phyloP scores from a whole-genome alignment of 2,113 vertebrate species.

The Trachemys scripta region DNA sequence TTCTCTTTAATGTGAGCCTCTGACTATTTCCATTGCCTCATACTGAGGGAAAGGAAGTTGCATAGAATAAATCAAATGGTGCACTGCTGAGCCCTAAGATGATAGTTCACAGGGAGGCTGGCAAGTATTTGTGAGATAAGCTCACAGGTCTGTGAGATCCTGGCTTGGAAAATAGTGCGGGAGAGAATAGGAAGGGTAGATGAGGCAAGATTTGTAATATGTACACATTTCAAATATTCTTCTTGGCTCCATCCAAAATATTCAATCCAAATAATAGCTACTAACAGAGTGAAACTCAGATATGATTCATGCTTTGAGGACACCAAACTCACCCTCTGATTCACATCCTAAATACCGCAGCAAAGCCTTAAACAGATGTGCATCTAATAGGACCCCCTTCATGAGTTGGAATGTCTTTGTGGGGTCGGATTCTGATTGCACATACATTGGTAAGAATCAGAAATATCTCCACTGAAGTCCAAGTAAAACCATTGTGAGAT shows the following conservation, averaged over 20 bases:
- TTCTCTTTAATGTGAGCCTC: constrained; percentile 26
- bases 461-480: background rate
- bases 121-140: background rate
- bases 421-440: background rate
- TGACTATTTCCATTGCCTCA: constrained; percentile 4
- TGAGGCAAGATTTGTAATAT: background rate
- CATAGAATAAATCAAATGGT: background rate
- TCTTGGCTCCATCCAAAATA: background rate
- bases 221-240: background rate
- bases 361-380: background rate
- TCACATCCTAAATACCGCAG: background rate
- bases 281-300: background rate
- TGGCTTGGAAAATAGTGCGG: background rate
- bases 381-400: background rate
- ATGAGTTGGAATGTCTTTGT: background rate
- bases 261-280: background rate
- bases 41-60: background rate
- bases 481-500: background rate
- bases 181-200: background rate
- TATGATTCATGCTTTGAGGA: background rate
- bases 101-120: background rate
- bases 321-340: background rate
- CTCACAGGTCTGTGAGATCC: constrained; percentile 6
- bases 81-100: background rate
- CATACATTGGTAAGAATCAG: background rate